Evolutionary conservation across 2,888 invertebrate species (phyloP).

Genomic region (Coremacera marginata): DNA sequence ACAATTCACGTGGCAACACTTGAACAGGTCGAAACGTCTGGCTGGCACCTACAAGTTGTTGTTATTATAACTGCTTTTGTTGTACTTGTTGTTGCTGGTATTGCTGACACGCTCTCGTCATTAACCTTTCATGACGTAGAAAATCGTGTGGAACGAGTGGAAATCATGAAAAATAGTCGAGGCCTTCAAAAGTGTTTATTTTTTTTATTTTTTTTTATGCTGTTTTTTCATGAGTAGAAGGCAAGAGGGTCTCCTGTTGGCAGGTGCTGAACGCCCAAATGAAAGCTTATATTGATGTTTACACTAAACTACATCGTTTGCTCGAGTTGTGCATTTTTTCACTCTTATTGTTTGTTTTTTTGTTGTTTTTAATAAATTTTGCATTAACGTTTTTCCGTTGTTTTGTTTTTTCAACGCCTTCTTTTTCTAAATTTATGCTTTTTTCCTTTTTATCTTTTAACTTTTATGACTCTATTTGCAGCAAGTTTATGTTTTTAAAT

Average conservation of each 20-base stretch:
- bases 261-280: constrained; percentile 1
- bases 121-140: constrained; percentile 47
- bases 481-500: constrained; percentile 33
- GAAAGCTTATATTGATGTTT: constrained; percentile 30
- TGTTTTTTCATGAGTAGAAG: not conserved
- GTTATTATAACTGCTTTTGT: not conserved
- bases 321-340: not conserved
- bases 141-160: constrained; percentile 57
- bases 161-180: not conserved
- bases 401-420: not conserved
- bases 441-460: constrained; percentile 4
- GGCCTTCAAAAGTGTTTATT: not conserved
- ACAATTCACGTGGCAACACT: not conserved
- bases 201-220: too few species aligned
- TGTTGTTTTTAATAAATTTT: not conserved
- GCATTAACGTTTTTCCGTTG: not conserved
- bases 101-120: constrained; percentile 32
- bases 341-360: not conserved
- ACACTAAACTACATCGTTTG: constrained; percentile 22
- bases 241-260: not conserved
- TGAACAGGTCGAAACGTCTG: not conserved
- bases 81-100: not conserved
- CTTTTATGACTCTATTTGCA: constrained; percentile 33
- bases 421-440: not conserved
- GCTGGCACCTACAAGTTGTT: not conserved